phyloP scores from a whole-genome alignment of 2,888 invertebrate genomes.

The Eledona agricola region DNA sequence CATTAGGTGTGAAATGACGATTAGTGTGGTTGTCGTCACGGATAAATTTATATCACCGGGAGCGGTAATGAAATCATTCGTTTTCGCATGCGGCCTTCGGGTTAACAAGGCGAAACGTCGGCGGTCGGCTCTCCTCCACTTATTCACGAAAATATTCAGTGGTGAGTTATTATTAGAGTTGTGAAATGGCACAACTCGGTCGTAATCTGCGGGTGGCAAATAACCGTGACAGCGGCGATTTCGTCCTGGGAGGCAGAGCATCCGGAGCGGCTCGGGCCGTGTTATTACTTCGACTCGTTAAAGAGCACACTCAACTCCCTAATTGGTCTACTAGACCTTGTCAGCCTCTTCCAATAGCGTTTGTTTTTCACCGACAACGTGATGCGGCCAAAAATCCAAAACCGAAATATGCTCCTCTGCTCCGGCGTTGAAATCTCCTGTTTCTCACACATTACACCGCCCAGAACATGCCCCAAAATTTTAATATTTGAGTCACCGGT shows the following conservation, averaged over 20 bases:
- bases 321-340: constrained; percentile 56
- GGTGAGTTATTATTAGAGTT: constrained; percentile 41
- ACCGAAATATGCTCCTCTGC: constrained; percentile 2
- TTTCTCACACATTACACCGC: too few relatives aligned
- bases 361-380: constrained; percentile 50
- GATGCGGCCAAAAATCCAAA: constrained; percentile 45
- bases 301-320: constrained; percentile 55
- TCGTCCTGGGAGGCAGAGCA: constrained; percentile 56
- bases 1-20: constrained; percentile 41
- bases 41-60: constrained; percentile 41
- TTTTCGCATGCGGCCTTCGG: constrained; percentile 12
- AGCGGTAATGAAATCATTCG: constrained; percentile 19
- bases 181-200: constrained; percentile 50
- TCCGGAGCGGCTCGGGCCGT: constrained; percentile 58
- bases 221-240: constrained; percentile 52
- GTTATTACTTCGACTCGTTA: constrained; percentile 59
- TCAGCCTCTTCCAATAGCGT: constrained; percentile 53
- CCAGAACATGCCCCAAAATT: too few relatives aligned
- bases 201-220: constrained; percentile 57
- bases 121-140: constrained; percentile 17
- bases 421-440: constrained; percentile 9
- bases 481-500: too few relatives aligned
- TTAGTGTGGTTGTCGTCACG: constrained; percentile 38
- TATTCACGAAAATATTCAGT: constrained; percentile 25
- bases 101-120: constrained; percentile 17